Conservation (phyloP, 1,140 invertebrate species). For the Riptortus pedestris region DNA sequence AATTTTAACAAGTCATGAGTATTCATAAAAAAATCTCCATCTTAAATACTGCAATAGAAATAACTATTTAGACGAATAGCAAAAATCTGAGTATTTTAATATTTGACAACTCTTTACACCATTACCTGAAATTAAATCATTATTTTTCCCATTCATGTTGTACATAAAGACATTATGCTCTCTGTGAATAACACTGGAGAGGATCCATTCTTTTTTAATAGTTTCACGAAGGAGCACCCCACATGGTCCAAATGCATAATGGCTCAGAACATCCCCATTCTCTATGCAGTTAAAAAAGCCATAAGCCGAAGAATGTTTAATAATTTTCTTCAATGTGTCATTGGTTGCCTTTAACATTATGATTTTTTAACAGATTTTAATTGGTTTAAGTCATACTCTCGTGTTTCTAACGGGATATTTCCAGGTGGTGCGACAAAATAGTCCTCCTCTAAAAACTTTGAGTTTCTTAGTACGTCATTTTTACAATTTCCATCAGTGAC, state of each 20-base stretch:
- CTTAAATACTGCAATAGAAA: too few relatives aligned
- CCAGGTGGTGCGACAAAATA: conserved; percentile 81
- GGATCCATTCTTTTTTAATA: conserved; percentile 47
- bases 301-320: conserved; percentile 37
- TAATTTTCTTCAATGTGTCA: conserved; percentile 35
- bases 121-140: too few relatives aligned
- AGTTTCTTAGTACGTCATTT: conserved; percentile 59
- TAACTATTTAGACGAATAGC: too few relatives aligned
- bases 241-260: conserved; percentile 39
- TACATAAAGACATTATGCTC: conserved; percentile 42
- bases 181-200: conserved; percentile 42
- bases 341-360: conserved; percentile 14
- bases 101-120: too few relatives aligned
- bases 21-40: too few relatives aligned
- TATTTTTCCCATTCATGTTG: too few relatives aligned
- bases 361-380: too few relatives aligned
- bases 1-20: too few relatives aligned
- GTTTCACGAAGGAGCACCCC: conserved; percentile 45
- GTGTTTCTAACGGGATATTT: conserved; percentile 53
- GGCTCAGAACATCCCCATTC: conserved; percentile 33
- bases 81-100: too few relatives aligned
- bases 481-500: conserved; percentile 55
- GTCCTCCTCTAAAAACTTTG: conserved; percentile 63
- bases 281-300: conserved; percentile 35
- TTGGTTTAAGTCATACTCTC: conserved; percentile 20